Base-by-base conservation (phyloP, 2,113 vertebrate genomes). In the Australoheros scitulus region DNA sequence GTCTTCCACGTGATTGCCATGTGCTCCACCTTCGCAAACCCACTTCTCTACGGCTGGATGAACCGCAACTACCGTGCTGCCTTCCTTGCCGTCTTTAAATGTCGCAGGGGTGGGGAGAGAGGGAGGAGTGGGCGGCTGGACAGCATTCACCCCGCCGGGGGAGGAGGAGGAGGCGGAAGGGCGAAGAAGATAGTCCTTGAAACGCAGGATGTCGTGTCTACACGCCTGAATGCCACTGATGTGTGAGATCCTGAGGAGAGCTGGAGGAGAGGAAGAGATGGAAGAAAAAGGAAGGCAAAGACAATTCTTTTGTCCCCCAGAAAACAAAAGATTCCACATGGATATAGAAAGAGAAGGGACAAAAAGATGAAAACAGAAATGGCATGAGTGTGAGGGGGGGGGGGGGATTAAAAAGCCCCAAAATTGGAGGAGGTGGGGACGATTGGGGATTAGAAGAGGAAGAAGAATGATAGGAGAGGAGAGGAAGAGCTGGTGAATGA, bases 11-110 rank as follows among this genome's bases (percentile, higher is more conserved):
- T 99, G 68, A 95, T 97, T 1, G 98, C 98, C 87, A 99, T 99
- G 98, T 99, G 98, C 91, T 98, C 98, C 11, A 98, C 98, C 0
- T 99, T 99, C 77, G 97, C 96, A 87, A 99, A 99, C 89, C 98
- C 98, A 7, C 94, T 99, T 22, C 96, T 99, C 24, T 99, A 99
- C 4, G 98, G 98, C 60, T 99, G 98, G 98, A 99, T 99, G 98
- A 99, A 99, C 87, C 97, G 95, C 90, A 99, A 99, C 95, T 99
- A 98, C 90, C 96, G 98, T 50, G 96, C 94, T 5, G 97, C 97
- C 15, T 99, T 99, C 92, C 91, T 97, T 10, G 96, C 97, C 0
- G 96, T 97, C 36, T 99, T 97, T 87, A 97, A 92, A 96, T 96
- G 96, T 43, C 94, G 94, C 92, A 77, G 94, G 87, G 88, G 91